These are phyloP conservation scores for Serripes groenlandicus DNA, from an alignment of 2,888 invertebrate genomes.

Conservation along the genomic window DNA sequence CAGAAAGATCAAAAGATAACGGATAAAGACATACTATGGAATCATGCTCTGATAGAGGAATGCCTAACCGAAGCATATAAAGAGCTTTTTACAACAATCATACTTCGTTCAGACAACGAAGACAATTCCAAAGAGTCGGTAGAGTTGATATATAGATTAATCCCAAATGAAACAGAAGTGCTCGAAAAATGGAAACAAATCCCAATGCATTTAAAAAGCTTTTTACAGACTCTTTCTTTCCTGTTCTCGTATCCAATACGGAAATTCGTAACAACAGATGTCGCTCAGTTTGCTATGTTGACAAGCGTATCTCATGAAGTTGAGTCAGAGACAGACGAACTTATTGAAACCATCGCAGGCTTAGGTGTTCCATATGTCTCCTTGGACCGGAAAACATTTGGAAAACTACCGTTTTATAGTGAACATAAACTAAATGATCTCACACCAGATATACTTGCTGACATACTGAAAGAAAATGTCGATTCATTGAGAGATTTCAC, in stretches of 20 bases:
- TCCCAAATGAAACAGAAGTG: slow-evolving; percentile 50
- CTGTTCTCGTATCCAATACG: background rate
- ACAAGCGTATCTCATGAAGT: background rate
- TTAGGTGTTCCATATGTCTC: background rate
- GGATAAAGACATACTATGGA: slow-evolving; percentile 81
- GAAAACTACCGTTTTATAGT: background rate
- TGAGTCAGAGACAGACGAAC: background rate
- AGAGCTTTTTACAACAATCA: slow-evolving; percentile 36
- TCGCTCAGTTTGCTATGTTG: slow-evolving; percentile 7
- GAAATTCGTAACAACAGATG: background rate
- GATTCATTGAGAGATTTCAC: background rate
- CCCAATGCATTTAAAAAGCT: background rate
- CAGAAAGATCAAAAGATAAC: slow-evolving; percentile 52
- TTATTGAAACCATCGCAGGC: background rate
- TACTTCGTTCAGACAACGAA: slow-evolving; percentile 18
- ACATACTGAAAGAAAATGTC: slow-evolving; percentile 1
- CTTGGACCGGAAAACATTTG: background rate
- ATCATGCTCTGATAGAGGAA: slow-evolving; percentile 77
- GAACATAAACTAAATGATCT: background rate
- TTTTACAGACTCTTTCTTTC: background rate
- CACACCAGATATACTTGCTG: slow-evolving; percentile 3
- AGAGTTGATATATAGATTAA: slow-evolving; percentile 32
- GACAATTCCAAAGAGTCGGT: slow-evolving; percentile 35
- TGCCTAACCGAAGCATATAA: slow-evolving; percentile 76
- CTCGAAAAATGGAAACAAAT: slow-evolving; percentile 45